Base-by-base conservation (phyloP, 2,888 invertebrate genomes). In the Chalcis sispes region DNA sequence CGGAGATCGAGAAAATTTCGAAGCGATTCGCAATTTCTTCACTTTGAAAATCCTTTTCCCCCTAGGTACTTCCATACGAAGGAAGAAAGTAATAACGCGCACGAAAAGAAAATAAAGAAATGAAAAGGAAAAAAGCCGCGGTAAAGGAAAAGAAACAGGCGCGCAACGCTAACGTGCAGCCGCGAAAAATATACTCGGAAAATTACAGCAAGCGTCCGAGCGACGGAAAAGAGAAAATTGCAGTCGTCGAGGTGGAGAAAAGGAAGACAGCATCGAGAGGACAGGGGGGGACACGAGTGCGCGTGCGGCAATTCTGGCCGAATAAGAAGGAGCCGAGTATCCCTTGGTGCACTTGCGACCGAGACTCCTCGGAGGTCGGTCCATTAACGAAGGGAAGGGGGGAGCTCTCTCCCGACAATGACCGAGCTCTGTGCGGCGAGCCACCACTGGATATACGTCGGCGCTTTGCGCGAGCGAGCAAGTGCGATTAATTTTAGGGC, bases 171-270 rank as follows among this genome's bases (percentile, higher is more conserved):
- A n/a, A 42, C 27, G 4, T 42, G 56, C 18, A 50, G 66, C 29
- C 27, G 61, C 61, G 62, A 62, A 67, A 72, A 48, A 64, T 74
- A 56, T 62, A 62, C 74, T 69, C 18, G 36, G 62, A 74, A 73
- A 73, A 74, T 74, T 74, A 79, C 71, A 40, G 54, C 64, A 61
- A 40, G 48, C 36, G 25, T 32, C 8, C 5, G 36, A 3, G 23
- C 32, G 54, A n/a, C 20, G 36, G 3, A 48, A 52, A 52, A 67
- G 40, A 42, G 72, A 65, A 65, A 72, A 65, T 72, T 72, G 50
- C 72, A 27, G 48, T 15, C 1, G 61, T 50, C 46, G 42, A 18
- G 50, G 2, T 7, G 15, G 48, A 23, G 5, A 7, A 50, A 10
- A 1, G 36, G n/a, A 25, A 65, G 15, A 23, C 10, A 46, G 29